A percentile compares a stretch with the other conserved stretches of the same genome.
phyloP scores from a whole-genome alignment of 2,113 vertebrate species.

The Dipodomys ordii region DNA sequence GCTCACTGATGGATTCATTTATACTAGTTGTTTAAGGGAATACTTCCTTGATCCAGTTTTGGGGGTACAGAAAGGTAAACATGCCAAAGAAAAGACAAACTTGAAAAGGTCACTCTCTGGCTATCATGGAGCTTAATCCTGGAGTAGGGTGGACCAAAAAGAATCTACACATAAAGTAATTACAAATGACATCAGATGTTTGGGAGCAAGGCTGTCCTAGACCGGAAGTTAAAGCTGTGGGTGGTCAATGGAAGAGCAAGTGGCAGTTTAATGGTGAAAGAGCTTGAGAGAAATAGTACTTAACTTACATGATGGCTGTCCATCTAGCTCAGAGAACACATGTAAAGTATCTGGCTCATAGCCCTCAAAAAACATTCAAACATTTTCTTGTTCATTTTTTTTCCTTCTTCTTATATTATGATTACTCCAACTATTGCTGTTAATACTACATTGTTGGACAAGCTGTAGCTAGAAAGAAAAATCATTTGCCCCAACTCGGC shows the following conservation, averaged over 20 bases:
- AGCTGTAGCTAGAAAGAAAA: background rate
- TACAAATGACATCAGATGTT: background rate
- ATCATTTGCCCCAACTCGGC: background rate
- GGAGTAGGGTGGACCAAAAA: background rate
- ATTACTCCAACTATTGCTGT: no score
- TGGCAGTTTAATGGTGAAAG: background rate
- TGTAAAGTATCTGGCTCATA: background rate
- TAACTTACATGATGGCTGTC: background rate
- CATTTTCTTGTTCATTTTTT: background rate
- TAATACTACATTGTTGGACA: background rate
- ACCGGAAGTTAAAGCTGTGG: background rate
- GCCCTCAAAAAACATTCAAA: background rate
- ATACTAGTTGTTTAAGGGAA: no score
- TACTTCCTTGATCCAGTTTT: background rate
- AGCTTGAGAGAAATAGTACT: background rate
- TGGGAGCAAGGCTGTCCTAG: background rate
- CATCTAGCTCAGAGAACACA: background rate
- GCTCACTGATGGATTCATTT: background rate
- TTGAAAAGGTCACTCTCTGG: background rate
- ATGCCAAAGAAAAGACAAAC: background rate
- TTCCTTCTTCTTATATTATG: background rate
- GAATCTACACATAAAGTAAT: background rate
- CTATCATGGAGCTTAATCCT: background rate
- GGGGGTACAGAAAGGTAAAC: background rate
- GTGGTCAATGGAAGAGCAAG: background rate